Conservation (phyloP, 2,113 vertebrate genomes). For the Scatophagus argus region DNA sequence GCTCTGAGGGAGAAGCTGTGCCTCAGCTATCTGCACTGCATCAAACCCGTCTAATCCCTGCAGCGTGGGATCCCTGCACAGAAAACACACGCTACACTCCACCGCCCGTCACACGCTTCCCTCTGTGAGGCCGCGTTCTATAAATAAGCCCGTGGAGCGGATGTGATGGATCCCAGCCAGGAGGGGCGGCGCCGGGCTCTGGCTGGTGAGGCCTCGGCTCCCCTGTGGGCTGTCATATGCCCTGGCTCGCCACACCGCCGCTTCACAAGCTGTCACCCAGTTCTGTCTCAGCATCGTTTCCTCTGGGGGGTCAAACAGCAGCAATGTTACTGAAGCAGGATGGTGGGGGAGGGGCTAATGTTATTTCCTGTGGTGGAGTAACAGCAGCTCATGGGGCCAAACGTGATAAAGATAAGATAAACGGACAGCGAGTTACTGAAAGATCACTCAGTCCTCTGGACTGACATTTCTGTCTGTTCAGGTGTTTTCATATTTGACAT, state of each 20-base stretch:
- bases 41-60: conserved; percentile 59
- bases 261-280: conserved; percentile 37
- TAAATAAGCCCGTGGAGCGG: conserved; percentile 62
- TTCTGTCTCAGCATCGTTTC: background rate
- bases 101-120: conserved; percentile 42
- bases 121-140: conserved; percentile 50
- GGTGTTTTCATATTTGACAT: no score
- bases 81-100: conserved; percentile 42
- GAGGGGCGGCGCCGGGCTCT: conserved; percentile 5
- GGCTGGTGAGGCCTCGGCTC: background rate
- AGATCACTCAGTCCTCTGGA: no score
- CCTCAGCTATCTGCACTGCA: conserved; percentile 41
- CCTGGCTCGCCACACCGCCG: background rate
- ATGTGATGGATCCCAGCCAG: conserved; percentile 62
- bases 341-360: background rate
- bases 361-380: background rate
- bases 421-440: no score
- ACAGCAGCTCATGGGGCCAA: background rate
- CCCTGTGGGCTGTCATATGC: conserved; percentile 44
- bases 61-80: conserved; percentile 58
- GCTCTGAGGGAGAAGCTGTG: conserved; percentile 4
- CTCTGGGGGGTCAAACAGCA: conserved; percentile 1
- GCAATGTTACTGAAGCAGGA: background rate
- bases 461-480: no score
- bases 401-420: no score